Percentiles rank a stretch among this genome's conserved stretches.
Conservation (phyloP, 1,140 invertebrate genomes). For the Drosophila baimaii region DNA sequence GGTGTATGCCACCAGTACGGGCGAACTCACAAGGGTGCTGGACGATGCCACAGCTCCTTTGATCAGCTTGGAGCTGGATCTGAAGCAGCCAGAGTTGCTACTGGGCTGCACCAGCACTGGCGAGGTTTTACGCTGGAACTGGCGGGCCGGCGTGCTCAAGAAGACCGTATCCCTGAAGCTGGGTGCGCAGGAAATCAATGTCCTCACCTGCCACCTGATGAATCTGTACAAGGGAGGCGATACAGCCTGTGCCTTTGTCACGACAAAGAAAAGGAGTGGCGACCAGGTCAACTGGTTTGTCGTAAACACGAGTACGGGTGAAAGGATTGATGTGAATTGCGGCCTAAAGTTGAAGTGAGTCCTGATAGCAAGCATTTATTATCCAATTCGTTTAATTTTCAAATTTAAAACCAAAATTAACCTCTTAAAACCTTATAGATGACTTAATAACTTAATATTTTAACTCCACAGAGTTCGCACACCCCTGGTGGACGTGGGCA, state of each 20-base stretch:
- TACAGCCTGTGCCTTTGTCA: constrained; percentile 66
- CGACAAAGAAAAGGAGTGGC: constrained; percentile 33
- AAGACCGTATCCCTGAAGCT: constrained; percentile 59
- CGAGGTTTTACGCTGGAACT: constrained; percentile 86
- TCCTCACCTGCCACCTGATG: constrained; percentile 67
- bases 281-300: constrained; percentile 46
- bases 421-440: not conserved
- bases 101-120: constrained; percentile 86
- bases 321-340: constrained; percentile 31
- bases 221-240: constrained; percentile 66
- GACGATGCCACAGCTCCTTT: constrained; percentile 85
- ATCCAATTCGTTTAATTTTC: not conserved
- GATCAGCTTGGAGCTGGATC: constrained; percentile 85
- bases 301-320: constrained; percentile 58
- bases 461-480: constrained; percentile 25
- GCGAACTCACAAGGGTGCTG: constrained; percentile 85
- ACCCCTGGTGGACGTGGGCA: constrained; percentile 66
- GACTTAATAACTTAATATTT: not conserved
- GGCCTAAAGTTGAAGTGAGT: constrained; percentile 60
- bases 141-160: constrained; percentile 85
- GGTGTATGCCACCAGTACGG: constrained; percentile 87
- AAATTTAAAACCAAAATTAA: not conserved
- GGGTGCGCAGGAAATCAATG: not conserved
- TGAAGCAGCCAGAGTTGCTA: constrained; percentile 84
- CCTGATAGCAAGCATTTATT: not conserved